Conservation (phyloP, 2,888 invertebrate species). For the Eulithis testata region DNA sequence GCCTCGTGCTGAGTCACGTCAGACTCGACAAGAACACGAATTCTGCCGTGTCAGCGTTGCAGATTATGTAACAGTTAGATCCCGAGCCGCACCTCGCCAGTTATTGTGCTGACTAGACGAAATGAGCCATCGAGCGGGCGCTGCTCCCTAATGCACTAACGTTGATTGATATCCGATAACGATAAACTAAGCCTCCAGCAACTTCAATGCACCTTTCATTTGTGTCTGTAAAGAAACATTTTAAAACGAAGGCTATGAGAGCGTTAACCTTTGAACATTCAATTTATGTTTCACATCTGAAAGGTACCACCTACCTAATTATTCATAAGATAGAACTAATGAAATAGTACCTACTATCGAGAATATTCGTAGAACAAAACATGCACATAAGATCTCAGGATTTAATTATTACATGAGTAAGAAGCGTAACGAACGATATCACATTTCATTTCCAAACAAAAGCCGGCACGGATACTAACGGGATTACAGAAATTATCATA, state of each 20-base stretch:
- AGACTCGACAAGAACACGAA: conserved; percentile 57
- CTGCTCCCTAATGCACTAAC: conserved; percentile 64
- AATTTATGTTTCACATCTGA: conserved; percentile 21
- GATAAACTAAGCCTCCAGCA: conserved; percentile 45
- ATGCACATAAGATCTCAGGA: conserved; percentile 40
- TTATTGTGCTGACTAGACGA: conserved; percentile 70
- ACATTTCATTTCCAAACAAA: conserved; percentile 43
- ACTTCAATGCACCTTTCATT: conserved; percentile 38
- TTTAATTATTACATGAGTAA: conserved; percentile 47
- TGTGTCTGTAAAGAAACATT: conserved; percentile 20
- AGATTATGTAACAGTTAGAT: conserved; percentile 43
- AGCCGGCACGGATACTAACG: conserved; percentile 31
- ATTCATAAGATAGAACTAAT: conserved; percentile 34
- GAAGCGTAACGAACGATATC: conserved; percentile 42
- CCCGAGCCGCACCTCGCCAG: conserved; percentile 58
- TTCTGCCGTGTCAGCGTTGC: conserved; percentile 60
- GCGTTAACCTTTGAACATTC: conserved; percentile 31
- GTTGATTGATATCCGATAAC: conserved; percentile 71
- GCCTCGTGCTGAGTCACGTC: conserved; percentile 69
- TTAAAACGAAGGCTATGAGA: conserved; percentile 28
- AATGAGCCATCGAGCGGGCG: conserved; percentile 51
- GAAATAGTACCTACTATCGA: conserved; percentile 45
- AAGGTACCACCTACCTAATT: conserved; percentile 6
- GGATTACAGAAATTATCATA: conserved; percentile 27
- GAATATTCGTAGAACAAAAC: conserved; percentile 39